These are phyloP conservation scores for Climacteris rufus DNA, from an alignment of 2,113 vertebrate genomes.

Conservation along the genomic window DNA sequence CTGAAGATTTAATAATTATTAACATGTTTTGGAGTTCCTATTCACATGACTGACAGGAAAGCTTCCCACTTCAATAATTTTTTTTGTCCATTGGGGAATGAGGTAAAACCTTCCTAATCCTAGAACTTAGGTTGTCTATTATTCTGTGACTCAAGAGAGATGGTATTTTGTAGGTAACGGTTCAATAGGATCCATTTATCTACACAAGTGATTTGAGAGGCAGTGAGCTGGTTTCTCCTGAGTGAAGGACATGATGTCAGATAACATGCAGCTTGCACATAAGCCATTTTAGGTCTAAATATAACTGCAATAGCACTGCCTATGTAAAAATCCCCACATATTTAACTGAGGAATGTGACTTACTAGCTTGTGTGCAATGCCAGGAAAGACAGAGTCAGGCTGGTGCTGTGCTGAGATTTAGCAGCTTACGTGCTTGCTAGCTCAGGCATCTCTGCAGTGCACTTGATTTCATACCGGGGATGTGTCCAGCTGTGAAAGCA, in stretches of 20 bases:
- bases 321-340: neutral
- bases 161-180: neutral
- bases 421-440: conserved; percentile 21
- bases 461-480: neutral
- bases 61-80: neutral
- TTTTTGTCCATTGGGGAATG: conserved; percentile 13
- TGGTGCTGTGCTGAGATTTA: conserved; percentile 16
- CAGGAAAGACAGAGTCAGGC: conserved; percentile 10
- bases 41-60: neutral
- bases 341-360: neutral
- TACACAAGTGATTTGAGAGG: neutral
- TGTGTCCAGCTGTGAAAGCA: conserved; percentile 45
- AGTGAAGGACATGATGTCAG: neutral
- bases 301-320: neutral
- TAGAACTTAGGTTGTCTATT: neutral
- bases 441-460: neutral
- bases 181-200: neutral
- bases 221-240: neutral
- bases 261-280: neutral
- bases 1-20: conserved; percentile 2
- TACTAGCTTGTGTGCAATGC: neutral
- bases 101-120: conserved; percentile 31
- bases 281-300: neutral
- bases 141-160: neutral
- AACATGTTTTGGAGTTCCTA: neutral